Percentiles rank a stretch among this genome's conserved stretches.
Evolutionary conservation across 1,140 invertebrate species (phyloP).

Genomic region (Drosophila micromelanica): DNA sequence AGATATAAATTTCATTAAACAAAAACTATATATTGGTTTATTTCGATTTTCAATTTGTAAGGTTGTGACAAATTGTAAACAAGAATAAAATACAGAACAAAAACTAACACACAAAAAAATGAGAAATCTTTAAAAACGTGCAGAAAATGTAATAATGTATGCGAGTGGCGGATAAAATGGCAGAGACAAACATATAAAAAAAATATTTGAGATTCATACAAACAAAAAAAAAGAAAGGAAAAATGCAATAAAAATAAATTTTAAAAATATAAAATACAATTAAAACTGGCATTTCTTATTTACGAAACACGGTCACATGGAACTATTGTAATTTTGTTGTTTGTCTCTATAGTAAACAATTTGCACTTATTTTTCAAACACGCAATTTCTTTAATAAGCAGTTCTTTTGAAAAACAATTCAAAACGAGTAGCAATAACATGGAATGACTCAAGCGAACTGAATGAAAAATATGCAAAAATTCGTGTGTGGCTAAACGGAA

Average conservation of each 20-base stretch:
- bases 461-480: conserved; percentile 31
- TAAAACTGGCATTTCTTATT: conserved; percentile 37
- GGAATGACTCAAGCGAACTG: conserved; percentile 30
- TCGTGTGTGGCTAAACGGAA: conserved; percentile 43
- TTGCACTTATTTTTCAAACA: neutral
- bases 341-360: neutral
- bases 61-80: conserved; percentile 84
- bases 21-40: conserved; percentile 73
- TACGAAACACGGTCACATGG: conserved; percentile 8
- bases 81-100: conserved; percentile 60
- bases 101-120: conserved; percentile 50
- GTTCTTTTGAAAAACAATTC: neutral
- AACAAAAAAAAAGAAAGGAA: conserved; percentile 37
- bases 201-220: conserved; percentile 21
- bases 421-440: neutral
- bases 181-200: conserved; percentile 54
- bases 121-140: conserved; percentile 62
- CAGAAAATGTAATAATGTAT: conserved; percentile 77
- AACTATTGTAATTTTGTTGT: neutral
- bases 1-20: conserved; percentile 61
- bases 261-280: conserved; percentile 77
- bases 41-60: conserved; percentile 84
- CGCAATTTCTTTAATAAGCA: neutral
- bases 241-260: conserved; percentile 81
- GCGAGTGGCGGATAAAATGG: conserved; percentile 71